phyloP scores from a whole-genome alignment of 2,113 vertebrate species.

The Passer domesticus region DNA sequence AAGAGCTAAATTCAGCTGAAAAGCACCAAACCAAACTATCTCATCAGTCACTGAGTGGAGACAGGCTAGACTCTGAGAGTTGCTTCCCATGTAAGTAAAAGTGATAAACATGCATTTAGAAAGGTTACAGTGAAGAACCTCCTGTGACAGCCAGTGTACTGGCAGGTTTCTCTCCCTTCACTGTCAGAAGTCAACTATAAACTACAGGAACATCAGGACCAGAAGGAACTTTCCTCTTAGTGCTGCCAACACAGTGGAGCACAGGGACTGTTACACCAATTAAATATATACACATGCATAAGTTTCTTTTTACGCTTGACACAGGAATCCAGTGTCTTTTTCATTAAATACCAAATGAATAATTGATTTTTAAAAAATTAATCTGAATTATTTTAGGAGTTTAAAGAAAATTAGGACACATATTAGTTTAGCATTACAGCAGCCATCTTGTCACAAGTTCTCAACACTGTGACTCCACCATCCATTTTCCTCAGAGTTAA shows the following conservation, averaged over 20 bases:
- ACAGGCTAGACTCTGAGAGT: background rate
- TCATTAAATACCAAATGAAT: background rate
- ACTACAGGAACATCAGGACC: background rate
- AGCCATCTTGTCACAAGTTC: background rate
- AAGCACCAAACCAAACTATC: background rate
- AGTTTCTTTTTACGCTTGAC: background rate
- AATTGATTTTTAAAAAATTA: background rate
- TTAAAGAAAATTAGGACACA: background rate
- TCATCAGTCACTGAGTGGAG: background rate
- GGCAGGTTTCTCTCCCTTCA: background rate
- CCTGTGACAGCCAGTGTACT: background rate
- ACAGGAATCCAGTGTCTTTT: background rate
- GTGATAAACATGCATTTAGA: background rate
- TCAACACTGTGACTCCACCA: background rate
- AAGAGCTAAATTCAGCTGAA: background rate
- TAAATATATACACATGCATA: background rate
- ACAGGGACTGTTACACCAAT: background rate
- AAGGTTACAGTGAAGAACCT: background rate
- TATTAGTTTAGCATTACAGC: background rate
- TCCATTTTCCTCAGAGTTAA: constrained; percentile 27
- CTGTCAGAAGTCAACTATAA: background rate
- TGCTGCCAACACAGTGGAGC: background rate
- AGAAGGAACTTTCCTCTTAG: background rate
- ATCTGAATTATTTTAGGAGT: background rate
- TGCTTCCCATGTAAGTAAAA: background rate